Percentiles rank a stretch among this genome's conserved stretches.
Conservation (phyloP, 2,113 vertebrate species). For the Sander vitreus region DNA sequence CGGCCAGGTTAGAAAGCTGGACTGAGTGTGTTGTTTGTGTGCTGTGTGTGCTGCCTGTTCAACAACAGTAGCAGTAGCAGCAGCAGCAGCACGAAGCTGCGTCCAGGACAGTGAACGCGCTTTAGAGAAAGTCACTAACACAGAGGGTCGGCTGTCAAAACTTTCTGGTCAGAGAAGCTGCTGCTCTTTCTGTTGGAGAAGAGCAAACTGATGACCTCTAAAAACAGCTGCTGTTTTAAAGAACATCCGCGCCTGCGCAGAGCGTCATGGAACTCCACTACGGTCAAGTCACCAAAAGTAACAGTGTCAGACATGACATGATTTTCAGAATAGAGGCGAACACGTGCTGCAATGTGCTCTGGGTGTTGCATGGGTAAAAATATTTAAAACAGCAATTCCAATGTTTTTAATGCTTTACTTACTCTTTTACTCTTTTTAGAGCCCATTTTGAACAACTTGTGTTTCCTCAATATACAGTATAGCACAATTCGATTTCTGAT, state of each 20-base stretch:
- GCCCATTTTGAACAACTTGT: background rate
- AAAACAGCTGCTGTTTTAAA: slow-evolving; percentile 53
- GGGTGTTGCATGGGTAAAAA: background rate
- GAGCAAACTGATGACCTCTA: slow-evolving; percentile 75
- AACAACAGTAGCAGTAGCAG: background rate
- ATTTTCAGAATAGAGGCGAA: slow-evolving; percentile 28
- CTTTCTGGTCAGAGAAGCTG: fast-evolving
- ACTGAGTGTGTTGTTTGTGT: background rate
- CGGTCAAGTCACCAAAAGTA: fast-evolving
- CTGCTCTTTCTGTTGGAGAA: slow-evolving; percentile 4
- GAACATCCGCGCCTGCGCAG: slow-evolving; percentile 33
- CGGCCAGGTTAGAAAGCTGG: slow-evolving; percentile 20
- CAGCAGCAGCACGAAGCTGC: background rate
- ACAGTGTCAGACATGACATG: fast-evolving
- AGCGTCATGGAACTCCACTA: slow-evolving; percentile 2
- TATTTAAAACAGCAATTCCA: background rate
- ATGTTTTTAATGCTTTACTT: background rate
- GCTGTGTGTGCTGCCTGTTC: background rate
- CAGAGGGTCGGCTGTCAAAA: background rate
- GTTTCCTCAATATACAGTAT: too few species aligned
- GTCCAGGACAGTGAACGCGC: background rate
- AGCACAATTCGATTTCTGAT: too few species aligned
- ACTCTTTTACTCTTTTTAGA: background rate
- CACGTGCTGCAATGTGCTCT: too few species aligned
- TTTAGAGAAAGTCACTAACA: background rate